phyloP scores from a whole-genome alignment of 2,797 vertebrate genomes.

The Acestrorhynchus altus region DNA sequence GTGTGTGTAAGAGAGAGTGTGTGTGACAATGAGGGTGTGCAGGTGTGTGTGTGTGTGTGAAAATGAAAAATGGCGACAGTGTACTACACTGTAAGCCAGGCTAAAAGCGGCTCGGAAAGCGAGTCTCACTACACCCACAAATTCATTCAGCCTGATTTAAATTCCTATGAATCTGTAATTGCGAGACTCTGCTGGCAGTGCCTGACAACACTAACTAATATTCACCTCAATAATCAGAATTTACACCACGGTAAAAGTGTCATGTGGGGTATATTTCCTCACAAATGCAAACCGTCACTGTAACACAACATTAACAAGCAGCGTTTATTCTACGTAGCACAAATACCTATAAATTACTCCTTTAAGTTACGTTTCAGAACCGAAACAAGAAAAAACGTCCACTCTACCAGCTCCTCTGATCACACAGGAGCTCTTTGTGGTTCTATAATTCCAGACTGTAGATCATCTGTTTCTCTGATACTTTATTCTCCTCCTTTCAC shows the following conservation, averaged over 20 bases:
- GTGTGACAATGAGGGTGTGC: not conserved
- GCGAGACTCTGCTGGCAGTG: not conserved
- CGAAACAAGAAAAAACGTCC: no score
- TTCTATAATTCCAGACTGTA: no score
- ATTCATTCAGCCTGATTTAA: slow-evolving; percentile 15
- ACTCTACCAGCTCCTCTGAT: no score
- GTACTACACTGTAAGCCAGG: not conserved
- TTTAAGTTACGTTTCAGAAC: no score
- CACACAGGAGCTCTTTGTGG: no score
- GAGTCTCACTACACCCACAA: not conserved
- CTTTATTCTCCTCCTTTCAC: no score
- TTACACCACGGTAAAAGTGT: not conserved
- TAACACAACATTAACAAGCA: not conserved
- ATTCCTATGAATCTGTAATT: not conserved
- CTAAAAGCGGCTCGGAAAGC: not conserved
- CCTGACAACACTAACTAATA: not conserved
- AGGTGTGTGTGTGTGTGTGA: not conserved
- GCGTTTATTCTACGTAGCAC: not conserved
- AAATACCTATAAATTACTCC: no score
- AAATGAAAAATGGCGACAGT: not conserved
- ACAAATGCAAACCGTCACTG: not conserved
- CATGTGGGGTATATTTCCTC: no score
- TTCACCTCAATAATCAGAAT: not conserved
- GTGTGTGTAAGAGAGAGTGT: no score
- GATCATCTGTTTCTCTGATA: no score